Evolutionary conservation across 2,113 vertebrate species (phyloP).

Genomic region (Strix aluco): DNA sequence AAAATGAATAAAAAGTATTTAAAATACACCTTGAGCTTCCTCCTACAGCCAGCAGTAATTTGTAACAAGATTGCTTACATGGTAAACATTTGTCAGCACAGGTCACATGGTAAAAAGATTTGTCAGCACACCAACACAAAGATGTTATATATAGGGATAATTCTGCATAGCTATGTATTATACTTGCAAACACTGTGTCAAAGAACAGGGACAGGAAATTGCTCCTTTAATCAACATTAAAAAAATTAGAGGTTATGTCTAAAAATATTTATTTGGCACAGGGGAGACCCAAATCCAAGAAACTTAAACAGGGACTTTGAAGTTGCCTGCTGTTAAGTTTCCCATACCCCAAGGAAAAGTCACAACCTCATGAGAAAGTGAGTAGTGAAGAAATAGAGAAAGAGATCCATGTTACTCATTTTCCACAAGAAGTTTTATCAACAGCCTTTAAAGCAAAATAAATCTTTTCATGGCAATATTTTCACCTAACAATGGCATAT

Average conservation of each 20-base stretch:
- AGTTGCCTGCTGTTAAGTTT: neutral
- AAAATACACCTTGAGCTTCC: neutral
- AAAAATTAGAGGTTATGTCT: neutral
- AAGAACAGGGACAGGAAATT: neutral
- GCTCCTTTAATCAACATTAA: neutral
- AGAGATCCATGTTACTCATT: neutral
- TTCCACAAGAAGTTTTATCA: neutral
- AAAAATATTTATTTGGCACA: neutral
- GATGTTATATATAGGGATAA: neutral
- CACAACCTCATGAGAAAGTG: neutral
- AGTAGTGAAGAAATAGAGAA: neutral
- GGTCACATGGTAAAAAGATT: neutral
- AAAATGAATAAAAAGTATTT: neutral
- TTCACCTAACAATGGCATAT: neutral
- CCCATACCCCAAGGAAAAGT: neutral
- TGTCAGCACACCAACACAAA: neutral
- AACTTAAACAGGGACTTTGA: neutral
- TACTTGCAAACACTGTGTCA: neutral
- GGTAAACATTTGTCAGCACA: neutral
- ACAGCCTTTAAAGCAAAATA: neutral
- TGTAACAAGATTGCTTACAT: neutral
- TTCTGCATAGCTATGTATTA: neutral
- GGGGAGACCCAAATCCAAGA: neutral
- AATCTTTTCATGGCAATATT: neutral
- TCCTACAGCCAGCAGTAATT: neutral